Base-by-base conservation (phyloP, 1,140 invertebrate species). In the Drosophila nikananu region DNA sequence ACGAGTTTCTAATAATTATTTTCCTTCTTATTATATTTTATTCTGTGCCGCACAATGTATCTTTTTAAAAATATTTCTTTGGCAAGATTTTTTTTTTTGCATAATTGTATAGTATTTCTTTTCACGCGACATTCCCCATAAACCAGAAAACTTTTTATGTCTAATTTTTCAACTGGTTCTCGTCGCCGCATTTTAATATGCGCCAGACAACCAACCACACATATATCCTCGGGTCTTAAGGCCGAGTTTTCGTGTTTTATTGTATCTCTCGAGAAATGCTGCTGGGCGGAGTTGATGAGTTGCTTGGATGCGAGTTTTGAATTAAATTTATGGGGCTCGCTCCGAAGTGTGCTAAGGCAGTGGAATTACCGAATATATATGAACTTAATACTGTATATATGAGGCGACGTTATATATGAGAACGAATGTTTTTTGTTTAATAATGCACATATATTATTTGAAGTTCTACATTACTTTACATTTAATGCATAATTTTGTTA, bases 111-210 rank as follows among this genome's bases (percentile, higher is more conserved):
- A 61, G 51, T 73, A 80, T 83, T 80, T 60, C 42, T 72, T 72
- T 73, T 74, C 81, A 81, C 81, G 77, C 84, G 81, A 87, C 84
- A 87, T 75, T 51, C 54, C 72, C 80, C 80, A 89, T 83, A 87
- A 83, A 80, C 63, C 80, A 70, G 58, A 70, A 68, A 81, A 72
- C 46, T 62, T 61, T 57, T 78, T 48, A 61, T 79, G 81, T 83
- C 81, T 78, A 89, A 87, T 84, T 78, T 83, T 81, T 75, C 68
- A 89, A 83, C 84, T 83, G 77, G 80, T 89, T 87, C 72, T 58
- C 44, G 25, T 46, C 55, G 57, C 48, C 44, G 57, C 52, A 48
- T 83, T 68, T 83, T 71, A 80, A 87, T 83, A 83, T 87, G 68
- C 77, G 51, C 42, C 72, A 80, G 76, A 80, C 81, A 63, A 12